Conservation (phyloP, 1,140 invertebrate genomes). For the Listronotus oregonensis region DNA sequence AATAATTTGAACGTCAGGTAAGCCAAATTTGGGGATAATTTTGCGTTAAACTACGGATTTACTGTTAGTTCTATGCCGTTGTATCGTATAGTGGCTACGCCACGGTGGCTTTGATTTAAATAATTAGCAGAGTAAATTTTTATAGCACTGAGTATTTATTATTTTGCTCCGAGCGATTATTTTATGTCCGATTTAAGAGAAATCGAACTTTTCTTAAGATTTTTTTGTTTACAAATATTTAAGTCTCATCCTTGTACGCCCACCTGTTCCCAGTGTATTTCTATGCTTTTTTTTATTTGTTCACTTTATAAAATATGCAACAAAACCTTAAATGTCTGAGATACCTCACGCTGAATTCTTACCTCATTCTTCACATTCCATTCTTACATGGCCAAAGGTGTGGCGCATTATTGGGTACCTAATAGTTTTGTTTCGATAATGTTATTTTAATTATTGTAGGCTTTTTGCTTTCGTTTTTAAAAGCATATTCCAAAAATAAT, state of each 20-base stretch:
- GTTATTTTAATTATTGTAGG: conserved; percentile 15
- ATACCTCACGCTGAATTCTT: conserved; percentile 41
- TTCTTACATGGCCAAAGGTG: conserved; percentile 43
- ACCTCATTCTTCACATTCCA: conserved; percentile 47
- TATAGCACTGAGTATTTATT: conserved; percentile 15
- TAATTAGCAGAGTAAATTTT: conserved; percentile 15
- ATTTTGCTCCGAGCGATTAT: conserved; percentile 3
- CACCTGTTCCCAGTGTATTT: conserved; percentile 15
- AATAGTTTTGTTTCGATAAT: conserved; percentile 22
- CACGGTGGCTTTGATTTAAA: conserved; percentile 35
- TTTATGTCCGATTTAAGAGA: neutral
- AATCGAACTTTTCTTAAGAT: conserved; percentile 7
- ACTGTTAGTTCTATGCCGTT: conserved; percentile 21
- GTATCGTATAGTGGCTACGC: conserved; percentile 11
- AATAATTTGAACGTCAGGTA: conserved; percentile 11
- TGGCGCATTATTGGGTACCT: conserved; percentile 35
- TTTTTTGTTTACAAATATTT: conserved; percentile 19
- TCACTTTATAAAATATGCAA: conserved; percentile 26
- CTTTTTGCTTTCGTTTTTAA: conserved; percentile 19
- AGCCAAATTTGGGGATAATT: conserved; percentile 17
- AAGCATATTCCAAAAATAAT: conserved; percentile 18
- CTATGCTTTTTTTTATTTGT: conserved; percentile 33
- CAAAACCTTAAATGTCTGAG: conserved; percentile 34
- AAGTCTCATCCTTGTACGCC: conserved; percentile 23
- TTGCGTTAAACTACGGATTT: conserved; percentile 9